Percentiles rank a stretch among this genome's conserved stretches.
Evolutionary conservation across 2,797 vertebrate species (phyloP).

Genomic region (Sebastes kiyomatsui): DNA sequence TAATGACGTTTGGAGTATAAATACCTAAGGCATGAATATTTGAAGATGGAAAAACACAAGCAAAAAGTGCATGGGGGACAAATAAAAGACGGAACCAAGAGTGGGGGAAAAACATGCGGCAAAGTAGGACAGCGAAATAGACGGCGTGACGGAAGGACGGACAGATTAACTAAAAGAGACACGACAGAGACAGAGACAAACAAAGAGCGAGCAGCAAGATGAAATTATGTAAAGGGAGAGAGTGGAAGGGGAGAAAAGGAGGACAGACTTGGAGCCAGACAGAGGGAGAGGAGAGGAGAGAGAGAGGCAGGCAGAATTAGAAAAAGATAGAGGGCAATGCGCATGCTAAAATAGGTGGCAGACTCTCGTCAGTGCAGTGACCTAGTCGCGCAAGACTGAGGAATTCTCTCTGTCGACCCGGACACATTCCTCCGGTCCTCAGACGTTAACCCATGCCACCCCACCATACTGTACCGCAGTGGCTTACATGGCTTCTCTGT

Average conservation of each 20-base stretch:
- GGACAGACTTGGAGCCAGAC: constrained; percentile 49
- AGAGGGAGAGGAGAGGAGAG: not conserved
- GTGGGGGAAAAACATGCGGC: constrained; percentile 38
- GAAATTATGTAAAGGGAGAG: constrained; percentile 52
- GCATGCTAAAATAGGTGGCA: constrained; percentile 71
- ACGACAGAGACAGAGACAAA: constrained; percentile 35
- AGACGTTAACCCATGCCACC: constrained; percentile 69
- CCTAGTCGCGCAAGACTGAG: constrained; percentile 76
- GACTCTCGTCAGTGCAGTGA: constrained; percentile 75
- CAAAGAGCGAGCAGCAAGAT: constrained; percentile 47
- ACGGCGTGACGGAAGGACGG: constrained; percentile 55
- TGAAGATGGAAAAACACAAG: constrained; percentile 41
- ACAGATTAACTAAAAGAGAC: constrained; percentile 59
- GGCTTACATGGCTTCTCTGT: not conserved
- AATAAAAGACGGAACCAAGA: constrained; percentile 40
- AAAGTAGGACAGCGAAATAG: constrained; percentile 64
- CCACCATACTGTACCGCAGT: constrained; percentile 51
- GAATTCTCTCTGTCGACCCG: constrained; percentile 75
- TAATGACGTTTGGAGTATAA: constrained; percentile 37
- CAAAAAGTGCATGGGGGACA: constrained; percentile 36
- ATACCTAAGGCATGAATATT: constrained; percentile 53
- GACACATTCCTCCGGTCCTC: constrained; percentile 75
- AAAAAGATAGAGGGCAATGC: constrained; percentile 45
- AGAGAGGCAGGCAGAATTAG: constrained; percentile 42
- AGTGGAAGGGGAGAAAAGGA: constrained; percentile 34